Evolutionary conservation across 2,113 vertebrate species (phyloP).

Genomic region (Cnemophilus loriae): DNA sequence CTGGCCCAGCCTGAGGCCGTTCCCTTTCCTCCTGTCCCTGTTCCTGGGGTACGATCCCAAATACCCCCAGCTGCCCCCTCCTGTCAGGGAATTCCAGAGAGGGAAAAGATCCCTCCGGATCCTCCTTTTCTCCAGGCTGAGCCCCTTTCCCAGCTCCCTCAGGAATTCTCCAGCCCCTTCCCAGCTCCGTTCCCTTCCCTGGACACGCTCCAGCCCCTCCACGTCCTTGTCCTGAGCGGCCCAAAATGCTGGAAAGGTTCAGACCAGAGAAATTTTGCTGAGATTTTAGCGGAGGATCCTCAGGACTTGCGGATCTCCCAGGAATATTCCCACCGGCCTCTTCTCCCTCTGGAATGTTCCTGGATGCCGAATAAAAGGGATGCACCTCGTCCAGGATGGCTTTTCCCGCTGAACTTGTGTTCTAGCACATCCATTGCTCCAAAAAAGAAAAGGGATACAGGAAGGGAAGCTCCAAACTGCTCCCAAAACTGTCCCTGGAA

Average conservation of each 20-base stretch:
- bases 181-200: not conserved
- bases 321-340: not conserved
- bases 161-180: not conserved
- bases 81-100: not conserved
- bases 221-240: not conserved
- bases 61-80: too few relatives aligned
- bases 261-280: not conserved
- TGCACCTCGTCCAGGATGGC: not conserved
- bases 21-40: not conserved
- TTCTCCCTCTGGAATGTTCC: not conserved
- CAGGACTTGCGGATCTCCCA: not conserved
- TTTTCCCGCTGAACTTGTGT: not conserved
- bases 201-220: not conserved
- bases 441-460: accelerated
- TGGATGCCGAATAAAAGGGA: not conserved
- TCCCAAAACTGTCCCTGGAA: too few relatives aligned
- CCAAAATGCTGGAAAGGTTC: not conserved
- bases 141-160: not conserved
- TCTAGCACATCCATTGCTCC: not conserved
- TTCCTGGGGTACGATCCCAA: accelerated
- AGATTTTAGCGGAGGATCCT: not conserved
- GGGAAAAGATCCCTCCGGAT: not conserved
- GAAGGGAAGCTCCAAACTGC: not conserved
- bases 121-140: not conserved
- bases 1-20: too few relatives aligned